These are phyloP conservation scores for Antrozous pallidus DNA, from an alignment of 2,797 vertebrate species.

Conservation along the genomic window DNA sequence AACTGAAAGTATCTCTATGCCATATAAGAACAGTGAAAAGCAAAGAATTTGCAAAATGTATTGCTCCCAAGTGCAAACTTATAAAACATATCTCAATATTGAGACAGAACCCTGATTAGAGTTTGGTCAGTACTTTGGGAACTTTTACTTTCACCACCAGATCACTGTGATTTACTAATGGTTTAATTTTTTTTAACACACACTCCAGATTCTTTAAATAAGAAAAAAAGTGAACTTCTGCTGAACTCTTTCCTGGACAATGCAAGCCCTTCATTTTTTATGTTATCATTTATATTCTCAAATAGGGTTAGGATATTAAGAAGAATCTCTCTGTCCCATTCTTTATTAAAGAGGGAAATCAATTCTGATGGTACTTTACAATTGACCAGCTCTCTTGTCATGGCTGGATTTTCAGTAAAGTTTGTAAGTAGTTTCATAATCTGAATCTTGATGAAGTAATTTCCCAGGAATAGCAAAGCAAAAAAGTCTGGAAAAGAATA, in stretches of 20 bases:
- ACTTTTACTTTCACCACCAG: constrained; percentile 76
- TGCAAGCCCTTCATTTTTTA: constrained; percentile 73
- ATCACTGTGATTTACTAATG: constrained; percentile 71
- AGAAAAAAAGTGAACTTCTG: constrained; percentile 72
- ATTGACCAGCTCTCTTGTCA: constrained; percentile 91
- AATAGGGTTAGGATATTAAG: constrained; percentile 71
- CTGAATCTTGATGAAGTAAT: constrained; percentile 92
- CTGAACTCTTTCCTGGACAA: constrained; percentile 70
- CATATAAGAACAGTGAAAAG: constrained; percentile 34
- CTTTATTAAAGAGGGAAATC: constrained; percentile 73
- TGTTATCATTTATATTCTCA: constrained; percentile 74
- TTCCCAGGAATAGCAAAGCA: constrained; percentile 90
- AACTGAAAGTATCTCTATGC: constrained; percentile 36
- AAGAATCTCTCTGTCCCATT: constrained; percentile 72
- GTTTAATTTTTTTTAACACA: constrained; percentile 76
- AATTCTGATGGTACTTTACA: constrained; percentile 86
- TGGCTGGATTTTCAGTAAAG: constrained; percentile 92
- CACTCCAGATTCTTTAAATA: constrained; percentile 74
- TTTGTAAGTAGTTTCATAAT: constrained; percentile 94
- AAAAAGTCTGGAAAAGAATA: constrained; percentile 89
- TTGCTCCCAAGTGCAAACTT: constrained; percentile 23
- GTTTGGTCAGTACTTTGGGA: constrained; percentile 72
- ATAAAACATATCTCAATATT: background rate
- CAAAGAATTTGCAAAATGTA: constrained; percentile 34
- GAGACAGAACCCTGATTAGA: constrained; percentile 39